Base-by-base conservation (phyloP, 1,140 invertebrate genomes). In the Pachyrhynchus sulphureomaculatus region DNA sequence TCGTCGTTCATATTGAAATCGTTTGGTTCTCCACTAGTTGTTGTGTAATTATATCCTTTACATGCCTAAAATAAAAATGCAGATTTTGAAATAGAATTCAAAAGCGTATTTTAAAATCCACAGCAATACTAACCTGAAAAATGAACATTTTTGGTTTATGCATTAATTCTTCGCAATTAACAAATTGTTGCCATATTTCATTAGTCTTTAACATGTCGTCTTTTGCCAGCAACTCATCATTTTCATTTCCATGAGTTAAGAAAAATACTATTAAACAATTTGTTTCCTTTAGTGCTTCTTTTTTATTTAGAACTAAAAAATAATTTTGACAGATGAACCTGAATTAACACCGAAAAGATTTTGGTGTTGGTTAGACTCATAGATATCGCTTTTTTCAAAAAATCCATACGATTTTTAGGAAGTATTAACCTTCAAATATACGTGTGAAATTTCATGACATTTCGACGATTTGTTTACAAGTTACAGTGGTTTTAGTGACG, bases 121-220 rank as follows among this genome's bases (percentile, higher is more conserved):
- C n/a, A n/a, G n/a, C n/a, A n/a, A n/a, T n/a, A n/a, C n/a, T 64
- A 60, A 73, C 71, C 57, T 72, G 70, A 33, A 74, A 68, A 9
- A 71, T 53, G 32, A 74, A 68, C 67, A 72, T 67, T 66, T 74
- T 72, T 9, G 72, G 72, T 54, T 71, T 71, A n/a, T 57, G 34
- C 8, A 63, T 36, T 2, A 72, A 54, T 26, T 45, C 36, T 13
- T 20, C 2, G 42, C 66, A 71, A 2, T 45, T 41, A 15, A 9
- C 60, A 51, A 72, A 71, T 26, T 49, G 32, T 26, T 23, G 17
- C 65, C 66, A 68, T 4, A 75, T 51, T 2, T 73, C 68, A 9
- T 59, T 41, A 4, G 59, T 52, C 12, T 39, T 32, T 4, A 71
- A 34, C 5, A 9, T 13, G 8, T 33, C 49, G 48, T 71, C 66